A percentile compares a stretch with the other conserved stretches of the same genome.
phyloP scores from a whole-genome alignment of 2,888 invertebrate species.

The Agrilus cyanescens region DNA sequence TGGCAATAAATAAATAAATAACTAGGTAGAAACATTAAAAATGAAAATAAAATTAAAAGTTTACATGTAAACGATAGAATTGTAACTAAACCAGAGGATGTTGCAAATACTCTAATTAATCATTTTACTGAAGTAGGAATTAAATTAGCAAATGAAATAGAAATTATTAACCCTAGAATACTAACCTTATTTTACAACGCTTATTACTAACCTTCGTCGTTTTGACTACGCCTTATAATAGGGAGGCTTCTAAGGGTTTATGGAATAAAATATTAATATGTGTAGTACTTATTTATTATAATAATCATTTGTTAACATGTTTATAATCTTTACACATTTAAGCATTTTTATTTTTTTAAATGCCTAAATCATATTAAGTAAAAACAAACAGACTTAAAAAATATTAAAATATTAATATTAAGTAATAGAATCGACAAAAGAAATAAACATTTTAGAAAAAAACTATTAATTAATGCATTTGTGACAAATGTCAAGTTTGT shows the following conservation, averaged over 20 bases:
- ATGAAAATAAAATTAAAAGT: no score
- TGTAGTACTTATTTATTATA: background rate
- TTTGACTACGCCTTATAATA: background rate
- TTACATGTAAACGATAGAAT: no score
- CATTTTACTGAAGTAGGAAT: no score
- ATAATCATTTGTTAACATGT: background rate
- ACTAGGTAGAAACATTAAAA: no score
- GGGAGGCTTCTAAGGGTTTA: background rate
- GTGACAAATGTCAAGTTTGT: background rate
- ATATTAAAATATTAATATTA: slow-evolving; percentile 1
- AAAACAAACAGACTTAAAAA: background rate
- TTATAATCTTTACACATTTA: no score
- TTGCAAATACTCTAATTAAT: no score
- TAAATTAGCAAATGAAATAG: no score
- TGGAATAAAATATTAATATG: background rate
- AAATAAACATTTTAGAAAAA: background rate
- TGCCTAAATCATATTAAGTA: background rate
- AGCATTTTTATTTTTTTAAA: slow-evolving; percentile 2
- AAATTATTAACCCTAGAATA: slow-evolving; percentile 3
- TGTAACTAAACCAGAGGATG: no score
- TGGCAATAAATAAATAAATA: no score
- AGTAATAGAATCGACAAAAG: background rate
- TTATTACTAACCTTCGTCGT: slow-evolving; percentile 3
- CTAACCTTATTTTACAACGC: slow-evolving; percentile 3
- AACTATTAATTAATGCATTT: slow-evolving; percentile 1